A percentile compares a stretch with the other conserved stretches of the same genome.
phyloP scores from a whole-genome alignment of 2,888 invertebrate genomes.

The Drosophila picticornis region DNA sequence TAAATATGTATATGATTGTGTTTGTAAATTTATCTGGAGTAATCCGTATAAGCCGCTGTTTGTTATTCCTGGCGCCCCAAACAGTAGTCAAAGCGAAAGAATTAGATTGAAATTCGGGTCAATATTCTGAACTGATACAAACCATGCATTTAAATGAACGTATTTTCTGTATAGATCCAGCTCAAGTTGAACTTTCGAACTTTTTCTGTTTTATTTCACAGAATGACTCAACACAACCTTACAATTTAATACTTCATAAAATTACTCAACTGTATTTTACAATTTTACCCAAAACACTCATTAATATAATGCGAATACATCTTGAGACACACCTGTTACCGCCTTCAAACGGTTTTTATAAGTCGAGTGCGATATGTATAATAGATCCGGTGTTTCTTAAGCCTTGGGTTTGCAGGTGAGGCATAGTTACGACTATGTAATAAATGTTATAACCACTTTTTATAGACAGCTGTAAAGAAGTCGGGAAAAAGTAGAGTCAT shows the following conservation, averaged over 20 bases:
- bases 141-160: background rate
- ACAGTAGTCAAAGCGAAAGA: background rate
- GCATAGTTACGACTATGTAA: slow-evolving; percentile 11
- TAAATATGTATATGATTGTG: background rate
- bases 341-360: background rate
- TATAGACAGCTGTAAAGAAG: slow-evolving; percentile 5
- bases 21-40: background rate
- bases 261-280: background rate
- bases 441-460: slow-evolving; percentile 20
- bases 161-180: background rate
- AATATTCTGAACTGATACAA: background rate
- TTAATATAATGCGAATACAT: background rate
- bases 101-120: background rate
- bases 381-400: slow-evolving; percentile 2
- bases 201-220: background rate
- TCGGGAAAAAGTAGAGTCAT: slow-evolving; percentile 15
- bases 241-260: background rate
- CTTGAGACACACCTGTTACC: background rate
- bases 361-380: slow-evolving; percentile 1
- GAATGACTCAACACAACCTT: background rate
- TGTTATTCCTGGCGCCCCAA: background rate
- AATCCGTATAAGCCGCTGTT: background rate
- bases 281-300: background rate
- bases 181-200: background rate
- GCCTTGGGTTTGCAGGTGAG: background rate